Percentiles rank a stretch among this genome's conserved stretches.
phyloP scores from a whole-genome alignment of 2,113 vertebrate species.

The Ginglymostoma cirratum region DNA sequence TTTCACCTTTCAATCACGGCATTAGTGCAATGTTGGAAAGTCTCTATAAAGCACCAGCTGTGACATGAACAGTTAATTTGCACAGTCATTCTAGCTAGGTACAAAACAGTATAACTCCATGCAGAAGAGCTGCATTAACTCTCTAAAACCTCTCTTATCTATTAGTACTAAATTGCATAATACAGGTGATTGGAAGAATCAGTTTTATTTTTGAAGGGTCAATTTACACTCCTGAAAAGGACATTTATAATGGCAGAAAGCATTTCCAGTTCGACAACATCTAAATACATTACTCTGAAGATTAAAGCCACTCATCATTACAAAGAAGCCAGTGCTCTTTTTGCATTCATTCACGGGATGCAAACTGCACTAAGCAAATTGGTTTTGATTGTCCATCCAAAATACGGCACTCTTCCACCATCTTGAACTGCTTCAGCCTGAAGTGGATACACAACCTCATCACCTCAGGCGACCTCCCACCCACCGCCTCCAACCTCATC shows the following conservation, averaged over 20 bases:
- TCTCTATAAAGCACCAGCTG: neutral
- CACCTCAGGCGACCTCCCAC: too few relatives aligned
- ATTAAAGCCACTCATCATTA: neutral
- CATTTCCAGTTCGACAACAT: neutral
- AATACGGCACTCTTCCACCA: too few relatives aligned
- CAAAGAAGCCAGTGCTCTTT: too few relatives aligned
- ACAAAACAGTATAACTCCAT: neutral
- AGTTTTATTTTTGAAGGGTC: neutral
- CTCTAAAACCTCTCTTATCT: neutral
- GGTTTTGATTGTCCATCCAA: too few relatives aligned
- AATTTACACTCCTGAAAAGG: neutral
- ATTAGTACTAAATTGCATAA: neutral
- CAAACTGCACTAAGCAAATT: too few relatives aligned
- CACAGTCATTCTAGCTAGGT: neutral
- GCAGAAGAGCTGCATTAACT: too few relatives aligned
- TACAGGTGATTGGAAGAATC: neutral
- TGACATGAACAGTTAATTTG: neutral
- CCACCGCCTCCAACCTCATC: too few relatives aligned
- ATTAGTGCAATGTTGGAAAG: neutral
- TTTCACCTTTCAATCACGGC: neutral
- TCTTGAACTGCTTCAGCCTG: too few relatives aligned
- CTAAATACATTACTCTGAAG: neutral
- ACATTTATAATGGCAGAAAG: neutral
- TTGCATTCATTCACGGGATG: too few relatives aligned
- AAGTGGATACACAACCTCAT: too few relatives aligned